A percentile compares a stretch with the other conserved stretches of the same genome.
Conservation (phyloP, 1,140 invertebrate species). For the Drosophila lacteicornis region DNA sequence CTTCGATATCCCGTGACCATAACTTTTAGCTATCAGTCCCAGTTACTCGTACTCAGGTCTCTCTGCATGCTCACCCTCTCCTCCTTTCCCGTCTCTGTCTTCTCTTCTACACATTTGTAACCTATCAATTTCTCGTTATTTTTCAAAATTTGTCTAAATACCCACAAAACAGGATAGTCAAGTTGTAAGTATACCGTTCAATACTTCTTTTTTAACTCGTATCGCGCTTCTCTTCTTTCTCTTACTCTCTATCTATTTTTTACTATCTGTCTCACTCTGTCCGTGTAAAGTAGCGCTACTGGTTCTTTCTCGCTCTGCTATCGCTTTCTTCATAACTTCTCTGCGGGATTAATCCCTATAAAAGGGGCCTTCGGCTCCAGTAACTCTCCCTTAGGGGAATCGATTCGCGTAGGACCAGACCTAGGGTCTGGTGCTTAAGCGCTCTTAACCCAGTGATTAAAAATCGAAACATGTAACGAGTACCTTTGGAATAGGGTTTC, state of each 20-base stretch:
- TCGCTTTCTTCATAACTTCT: slow-evolving; percentile 26
- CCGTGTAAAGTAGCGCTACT: slow-evolving; percentile 43
- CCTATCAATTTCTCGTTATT: slow-evolving; percentile 76
- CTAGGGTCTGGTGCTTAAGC: slow-evolving; percentile 1
- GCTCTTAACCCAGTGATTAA: slow-evolving; percentile 30
- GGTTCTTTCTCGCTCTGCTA: slow-evolving; percentile 33
- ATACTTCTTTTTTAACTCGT: slow-evolving; percentile 52
- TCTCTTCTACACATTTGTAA: slow-evolving; percentile 78
- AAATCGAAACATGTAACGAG: slow-evolving; percentile 7
- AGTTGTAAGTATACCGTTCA: slow-evolving; percentile 82
- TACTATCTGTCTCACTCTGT: slow-evolving; percentile 42
- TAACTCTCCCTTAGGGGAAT: slow-evolving; percentile 5
- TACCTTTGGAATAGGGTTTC: slow-evolving; percentile 12
- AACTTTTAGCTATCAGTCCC: slow-evolving; percentile 2
- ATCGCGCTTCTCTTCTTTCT: slow-evolving; percentile 64
- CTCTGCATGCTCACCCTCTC: slow-evolving; percentile 36
- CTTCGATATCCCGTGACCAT: slow-evolving; percentile 21
- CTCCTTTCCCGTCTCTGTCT: slow-evolving; percentile 34
- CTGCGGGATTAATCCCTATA: slow-evolving; percentile 11
- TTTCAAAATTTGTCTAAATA: slow-evolving; percentile 72
- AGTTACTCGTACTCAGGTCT: slow-evolving; percentile 5
- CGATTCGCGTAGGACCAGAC: slow-evolving; percentile 4
- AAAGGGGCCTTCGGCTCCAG: not conserved
- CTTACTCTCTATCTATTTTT: slow-evolving; percentile 33
- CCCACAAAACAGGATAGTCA: slow-evolving; percentile 78